phyloP scores from a whole-genome alignment of 2,797 vertebrate species.

The Gymnoscopelus braueri region DNA sequence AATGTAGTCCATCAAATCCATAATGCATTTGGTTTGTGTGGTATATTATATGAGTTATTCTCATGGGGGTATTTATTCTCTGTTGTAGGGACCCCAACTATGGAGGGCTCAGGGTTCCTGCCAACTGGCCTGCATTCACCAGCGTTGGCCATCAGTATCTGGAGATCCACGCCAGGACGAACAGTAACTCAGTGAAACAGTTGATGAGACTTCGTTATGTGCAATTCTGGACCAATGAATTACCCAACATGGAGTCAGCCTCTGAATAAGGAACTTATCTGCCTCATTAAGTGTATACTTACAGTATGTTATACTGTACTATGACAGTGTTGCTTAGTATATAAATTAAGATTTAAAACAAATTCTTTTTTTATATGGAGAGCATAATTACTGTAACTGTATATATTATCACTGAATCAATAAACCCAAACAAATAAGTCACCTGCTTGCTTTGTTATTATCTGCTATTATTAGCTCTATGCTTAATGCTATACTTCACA shows the following conservation, averaged over 20 bases:
- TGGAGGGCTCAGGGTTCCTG: conserved; percentile 66
- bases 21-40: too few relatives aligned
- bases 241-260: background rate
- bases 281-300: background rate
- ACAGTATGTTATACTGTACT: background rate
- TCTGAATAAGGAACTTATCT: background rate
- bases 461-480: background rate
- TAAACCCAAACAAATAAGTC: too few relatives aligned
- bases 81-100: conserved; percentile 77
- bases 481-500: background rate
- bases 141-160: conserved; percentile 48
- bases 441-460: background rate
- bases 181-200: conserved; percentile 44
- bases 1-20: too few relatives aligned
- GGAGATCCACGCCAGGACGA: conserved; percentile 73
- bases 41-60: too few relatives aligned
- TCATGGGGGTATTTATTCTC: too few relatives aligned
- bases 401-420: too few relatives aligned
- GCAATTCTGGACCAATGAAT: background rate
- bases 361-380: too few relatives aligned
- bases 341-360: too few relatives aligned
- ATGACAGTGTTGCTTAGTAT: too few relatives aligned
- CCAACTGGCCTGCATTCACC: conserved; percentile 73
- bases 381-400: too few relatives aligned
- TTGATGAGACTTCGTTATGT: conserved; percentile 28